These are phyloP conservation scores for Coleophora flavipennella DNA, from an alignment of 2,888 invertebrate genomes.

Conservation along the genomic window DNA sequence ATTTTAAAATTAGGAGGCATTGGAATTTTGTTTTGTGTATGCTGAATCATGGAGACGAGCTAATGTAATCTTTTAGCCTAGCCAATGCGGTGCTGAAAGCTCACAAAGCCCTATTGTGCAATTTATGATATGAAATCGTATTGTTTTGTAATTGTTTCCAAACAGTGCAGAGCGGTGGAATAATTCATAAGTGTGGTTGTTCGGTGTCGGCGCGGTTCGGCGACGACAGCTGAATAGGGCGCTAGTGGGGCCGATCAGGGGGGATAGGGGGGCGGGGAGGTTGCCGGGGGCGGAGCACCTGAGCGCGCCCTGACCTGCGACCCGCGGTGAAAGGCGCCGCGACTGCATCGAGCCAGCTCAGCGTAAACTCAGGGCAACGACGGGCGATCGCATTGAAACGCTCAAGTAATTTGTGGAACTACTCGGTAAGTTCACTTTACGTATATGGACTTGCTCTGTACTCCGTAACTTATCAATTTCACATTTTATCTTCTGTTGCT, in stretches of 20 bases:
- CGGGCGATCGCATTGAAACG: constrained; percentile 10
- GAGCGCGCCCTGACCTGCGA: constrained; percentile 72
- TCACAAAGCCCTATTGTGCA: constrained; percentile 54
- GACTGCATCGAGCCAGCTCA: neutral
- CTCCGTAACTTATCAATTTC: too few relatives aligned
- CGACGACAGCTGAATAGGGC: constrained; percentile 55
- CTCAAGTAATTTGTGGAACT: too few relatives aligned
- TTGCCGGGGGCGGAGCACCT: constrained; percentile 53
- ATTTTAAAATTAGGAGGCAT: too few relatives aligned
- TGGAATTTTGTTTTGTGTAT: too few relatives aligned
- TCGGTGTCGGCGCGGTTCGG: constrained; percentile 42
- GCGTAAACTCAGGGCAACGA: constrained; percentile 8
- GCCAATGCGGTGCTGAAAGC: constrained; percentile 30
- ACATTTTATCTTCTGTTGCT: too few relatives aligned
- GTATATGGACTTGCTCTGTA: too few relatives aligned
- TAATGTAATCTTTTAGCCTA: constrained; percentile 6
- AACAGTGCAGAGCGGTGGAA: constrained; percentile 53
- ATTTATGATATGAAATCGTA: constrained; percentile 58
- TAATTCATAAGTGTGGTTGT: constrained; percentile 65
- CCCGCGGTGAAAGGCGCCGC: constrained; percentile 66
- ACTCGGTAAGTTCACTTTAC: too few relatives aligned
- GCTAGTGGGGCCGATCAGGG: constrained; percentile 25
- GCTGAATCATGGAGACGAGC: too few relatives aligned
- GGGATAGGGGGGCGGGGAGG: constrained; percentile 20
- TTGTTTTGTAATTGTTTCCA: constrained; percentile 67